Conservation (phyloP, 2,113 vertebrate genomes). For the Heterotilapia buettikoferi region DNA sequence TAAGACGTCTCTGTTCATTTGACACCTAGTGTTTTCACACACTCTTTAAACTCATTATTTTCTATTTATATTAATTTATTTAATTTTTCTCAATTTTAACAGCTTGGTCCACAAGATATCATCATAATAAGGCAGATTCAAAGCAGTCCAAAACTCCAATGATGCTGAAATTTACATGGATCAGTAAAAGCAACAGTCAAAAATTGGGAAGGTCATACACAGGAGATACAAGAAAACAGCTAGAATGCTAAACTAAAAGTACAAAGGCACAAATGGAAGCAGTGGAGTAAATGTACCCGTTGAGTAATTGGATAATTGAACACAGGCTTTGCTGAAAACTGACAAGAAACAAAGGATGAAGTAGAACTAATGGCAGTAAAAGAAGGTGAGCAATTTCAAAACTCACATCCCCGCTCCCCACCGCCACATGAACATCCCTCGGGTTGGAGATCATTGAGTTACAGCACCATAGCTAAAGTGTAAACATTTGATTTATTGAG, state of each 20-base stretch:
- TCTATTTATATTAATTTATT: neutral
- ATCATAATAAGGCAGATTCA: neutral
- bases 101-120: neutral
- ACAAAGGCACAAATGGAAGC: neutral
- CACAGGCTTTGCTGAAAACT: neutral
- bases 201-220: neutral
- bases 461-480: neutral
- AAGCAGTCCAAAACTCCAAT: neutral
- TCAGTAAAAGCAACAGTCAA: neutral
- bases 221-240: neutral
- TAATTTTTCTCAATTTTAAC: neutral
- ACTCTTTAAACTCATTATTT: neutral
- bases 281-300: rapidly evolving
- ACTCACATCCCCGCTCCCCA: neutral
- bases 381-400: neutral
- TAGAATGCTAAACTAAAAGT: neutral
- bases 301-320: neutral
- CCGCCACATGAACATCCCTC: neutral
- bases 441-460: neutral
- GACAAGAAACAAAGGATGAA: neutral
- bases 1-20: rapidly evolving
- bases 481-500: constrained; percentile 14
- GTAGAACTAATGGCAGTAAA: neutral
- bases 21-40: neutral
- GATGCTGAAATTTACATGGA: neutral